Conservation (phyloP, 2,797 vertebrate species). For the Florisuga fusca region DNA sequence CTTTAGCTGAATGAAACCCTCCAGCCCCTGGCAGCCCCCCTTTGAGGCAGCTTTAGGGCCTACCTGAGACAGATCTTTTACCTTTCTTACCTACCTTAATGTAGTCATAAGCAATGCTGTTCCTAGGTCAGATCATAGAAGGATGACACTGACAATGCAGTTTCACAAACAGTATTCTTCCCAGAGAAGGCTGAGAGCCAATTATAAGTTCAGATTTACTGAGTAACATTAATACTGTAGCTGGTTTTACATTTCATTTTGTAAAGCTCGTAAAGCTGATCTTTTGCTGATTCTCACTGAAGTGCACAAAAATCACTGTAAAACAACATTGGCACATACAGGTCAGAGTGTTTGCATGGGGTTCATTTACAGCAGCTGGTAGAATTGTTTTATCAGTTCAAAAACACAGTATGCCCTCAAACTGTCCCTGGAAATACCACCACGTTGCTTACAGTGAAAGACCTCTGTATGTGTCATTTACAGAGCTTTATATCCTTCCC, state of each 20-base stretch:
- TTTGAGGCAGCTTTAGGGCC: too few species aligned
- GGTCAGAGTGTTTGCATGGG: neutral
- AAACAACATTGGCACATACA: conserved; percentile 46
- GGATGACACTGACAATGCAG: neutral
- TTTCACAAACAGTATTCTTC: neutral
- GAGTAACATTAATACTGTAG: neutral
- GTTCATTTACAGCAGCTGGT: neutral
- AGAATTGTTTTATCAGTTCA: neutral
- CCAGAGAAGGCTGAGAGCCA: neutral
- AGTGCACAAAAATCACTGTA: neutral
- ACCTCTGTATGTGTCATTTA: neutral
- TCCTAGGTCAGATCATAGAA: neutral
- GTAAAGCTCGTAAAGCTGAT: neutral
- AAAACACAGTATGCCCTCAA: neutral
- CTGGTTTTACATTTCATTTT: neutral
- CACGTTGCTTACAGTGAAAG: neutral
- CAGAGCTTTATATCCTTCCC: neutral
- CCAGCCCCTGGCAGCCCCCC: too few species aligned
- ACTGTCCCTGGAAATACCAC: neutral
- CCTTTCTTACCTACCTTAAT: accelerated
- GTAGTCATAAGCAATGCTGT: neutral
- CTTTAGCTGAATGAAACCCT: neutral
- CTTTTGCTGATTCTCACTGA: neutral
- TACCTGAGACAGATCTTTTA: neutral
- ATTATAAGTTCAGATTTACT: conserved; percentile 23